Evolutionary conservation across 2,888 invertebrate species (phyloP).

Genomic region (Trissolcus brochymenae): DNA sequence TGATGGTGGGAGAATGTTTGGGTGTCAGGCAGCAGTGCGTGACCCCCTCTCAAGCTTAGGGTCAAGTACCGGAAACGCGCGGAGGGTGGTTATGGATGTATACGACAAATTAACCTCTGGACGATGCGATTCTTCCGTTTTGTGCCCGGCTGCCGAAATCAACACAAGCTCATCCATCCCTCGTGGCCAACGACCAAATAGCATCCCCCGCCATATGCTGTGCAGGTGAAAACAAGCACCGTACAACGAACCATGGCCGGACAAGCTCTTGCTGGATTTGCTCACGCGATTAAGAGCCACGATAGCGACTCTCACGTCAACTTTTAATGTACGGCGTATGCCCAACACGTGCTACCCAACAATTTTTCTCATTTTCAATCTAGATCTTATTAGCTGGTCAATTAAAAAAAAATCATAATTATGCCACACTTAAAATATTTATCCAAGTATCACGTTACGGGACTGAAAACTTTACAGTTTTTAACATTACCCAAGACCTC

Average conservation of each 20-base stretch:
- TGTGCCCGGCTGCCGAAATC: constrained; percentile 58
- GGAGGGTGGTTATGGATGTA: constrained; percentile 64
- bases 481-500: neutral
- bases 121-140: constrained; percentile 60
- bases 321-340: constrained; percentile 43
- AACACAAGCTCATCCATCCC: constrained; percentile 56
- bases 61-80: constrained; percentile 72
- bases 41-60: constrained; percentile 66
- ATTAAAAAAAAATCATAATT: neutral
- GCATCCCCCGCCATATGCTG: constrained; percentile 70
- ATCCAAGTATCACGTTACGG: neutral
- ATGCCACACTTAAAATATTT: neutral
- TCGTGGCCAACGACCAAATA: constrained; percentile 62
- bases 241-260: constrained; percentile 53
- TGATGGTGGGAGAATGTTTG: constrained; percentile 60
- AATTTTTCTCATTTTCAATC: constrained; percentile 15
- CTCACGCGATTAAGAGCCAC: constrained; percentile 52
- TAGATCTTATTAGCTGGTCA: neutral
- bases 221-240: constrained; percentile 69
- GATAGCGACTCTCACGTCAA: constrained; percentile 36
- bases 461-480: neutral
- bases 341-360: constrained; percentile 50
- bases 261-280: constrained; percentile 55
- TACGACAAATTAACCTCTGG: constrained; percentile 69
- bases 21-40: constrained; percentile 64